These are phyloP conservation scores for Apotomis capreana DNA, from an alignment of 2,888 invertebrate species.

Conservation along the genomic window DNA sequence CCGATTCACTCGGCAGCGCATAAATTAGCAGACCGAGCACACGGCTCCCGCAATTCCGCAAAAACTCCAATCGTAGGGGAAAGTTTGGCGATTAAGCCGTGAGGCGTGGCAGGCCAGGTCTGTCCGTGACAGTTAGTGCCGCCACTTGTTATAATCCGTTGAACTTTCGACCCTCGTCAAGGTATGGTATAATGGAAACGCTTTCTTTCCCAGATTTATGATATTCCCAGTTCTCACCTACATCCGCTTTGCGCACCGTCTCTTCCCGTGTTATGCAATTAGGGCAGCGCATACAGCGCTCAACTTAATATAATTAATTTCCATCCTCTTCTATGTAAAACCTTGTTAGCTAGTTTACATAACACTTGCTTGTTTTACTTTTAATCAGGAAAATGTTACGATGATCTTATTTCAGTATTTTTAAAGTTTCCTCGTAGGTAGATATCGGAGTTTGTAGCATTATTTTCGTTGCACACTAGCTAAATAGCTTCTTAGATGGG, in stretches of 20 bases:
- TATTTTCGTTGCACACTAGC: constrained; percentile 31
- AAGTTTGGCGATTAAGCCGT: constrained; percentile 82
- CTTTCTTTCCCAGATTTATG: constrained; percentile 72
- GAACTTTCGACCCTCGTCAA: constrained; percentile 82
- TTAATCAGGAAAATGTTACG: constrained; percentile 45
- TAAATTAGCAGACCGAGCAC: constrained; percentile 75
- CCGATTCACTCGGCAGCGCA: constrained; percentile 70
- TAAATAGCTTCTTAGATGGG: constrained; percentile 44
- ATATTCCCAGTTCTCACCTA: constrained; percentile 50
- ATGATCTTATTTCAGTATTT: constrained; percentile 38
- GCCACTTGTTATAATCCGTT: constrained; percentile 82
- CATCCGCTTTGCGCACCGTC: constrained; percentile 50
- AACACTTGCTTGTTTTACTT: constrained; percentile 53
- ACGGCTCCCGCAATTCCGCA: constrained; percentile 73
- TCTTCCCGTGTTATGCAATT: constrained; percentile 57
- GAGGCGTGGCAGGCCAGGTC: constrained; percentile 80
- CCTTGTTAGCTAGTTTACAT: constrained; percentile 69
- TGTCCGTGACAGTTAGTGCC: constrained; percentile 81
- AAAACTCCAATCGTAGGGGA: constrained; percentile 81
- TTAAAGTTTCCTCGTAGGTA: constrained; percentile 1
- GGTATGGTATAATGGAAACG: constrained; percentile 78
- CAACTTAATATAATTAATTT: constrained; percentile 75
- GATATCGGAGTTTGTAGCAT: constrained; percentile 8
- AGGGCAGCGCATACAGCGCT: constrained; percentile 66
- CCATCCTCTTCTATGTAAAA: constrained; percentile 68